Conservation (phyloP, 2,113 vertebrate genomes). For the Rhinolophus ferrumequinum region DNA sequence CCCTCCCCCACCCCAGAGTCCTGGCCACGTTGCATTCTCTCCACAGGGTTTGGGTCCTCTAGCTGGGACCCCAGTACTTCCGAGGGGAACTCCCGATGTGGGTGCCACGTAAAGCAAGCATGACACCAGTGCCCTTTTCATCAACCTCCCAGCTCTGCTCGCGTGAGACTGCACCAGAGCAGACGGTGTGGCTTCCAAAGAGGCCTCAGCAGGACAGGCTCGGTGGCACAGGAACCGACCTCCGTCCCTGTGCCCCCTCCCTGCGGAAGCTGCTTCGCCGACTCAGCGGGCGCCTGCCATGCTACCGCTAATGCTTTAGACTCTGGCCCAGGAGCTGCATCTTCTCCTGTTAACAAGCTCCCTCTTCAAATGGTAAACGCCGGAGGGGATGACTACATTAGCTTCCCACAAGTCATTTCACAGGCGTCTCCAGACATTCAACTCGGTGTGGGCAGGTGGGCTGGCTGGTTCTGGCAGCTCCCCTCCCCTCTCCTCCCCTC, state of each 20-base stretch:
- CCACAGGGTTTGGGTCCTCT: not conserved
- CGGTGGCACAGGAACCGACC: not conserved
- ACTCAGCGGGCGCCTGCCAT: not conserved
- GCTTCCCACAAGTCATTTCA: too few species aligned
- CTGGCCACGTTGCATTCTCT: too few species aligned
- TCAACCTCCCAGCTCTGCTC: not conserved
- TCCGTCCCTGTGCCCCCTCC: fast-evolving
- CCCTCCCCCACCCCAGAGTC: not conserved
- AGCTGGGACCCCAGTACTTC: too few species aligned
- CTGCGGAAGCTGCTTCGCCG: not conserved
- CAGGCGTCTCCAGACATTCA: not conserved
- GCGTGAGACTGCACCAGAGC: not conserved
- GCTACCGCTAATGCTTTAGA: not conserved
- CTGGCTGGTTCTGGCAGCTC: not conserved
- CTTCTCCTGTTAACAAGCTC: not conserved
- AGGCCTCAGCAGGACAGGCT: not conserved
- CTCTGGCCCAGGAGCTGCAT: too few species aligned
- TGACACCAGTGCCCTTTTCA: not conserved
- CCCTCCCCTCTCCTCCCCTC: not conserved
- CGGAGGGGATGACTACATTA: not conserved
- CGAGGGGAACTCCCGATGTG: fast-evolving
- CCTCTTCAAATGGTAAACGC: not conserved
- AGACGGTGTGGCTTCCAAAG: not conserved
- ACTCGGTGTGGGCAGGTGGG: not conserved
- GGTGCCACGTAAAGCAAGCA: fast-evolving